phyloP scores from a whole-genome alignment of 2,797 vertebrate species.

The Melanotaenia parkinsoni region DNA sequence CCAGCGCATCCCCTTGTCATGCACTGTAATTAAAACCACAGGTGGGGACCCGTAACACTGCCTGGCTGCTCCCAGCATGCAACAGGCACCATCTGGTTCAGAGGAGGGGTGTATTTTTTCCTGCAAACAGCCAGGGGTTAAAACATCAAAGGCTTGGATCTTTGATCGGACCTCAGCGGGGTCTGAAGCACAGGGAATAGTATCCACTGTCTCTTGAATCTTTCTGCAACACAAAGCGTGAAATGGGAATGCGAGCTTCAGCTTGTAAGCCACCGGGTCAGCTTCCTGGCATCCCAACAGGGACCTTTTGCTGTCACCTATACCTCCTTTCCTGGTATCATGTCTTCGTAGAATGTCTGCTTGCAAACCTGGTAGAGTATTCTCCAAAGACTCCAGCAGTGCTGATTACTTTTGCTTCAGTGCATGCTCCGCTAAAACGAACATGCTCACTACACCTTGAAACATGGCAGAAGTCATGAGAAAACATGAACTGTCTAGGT shows the following conservation, averaged over 20 bases:
- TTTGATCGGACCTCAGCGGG: slow-evolving; percentile 80
- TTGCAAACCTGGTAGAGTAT: slow-evolving; percentile 55
- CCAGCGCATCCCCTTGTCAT: slow-evolving; percentile 72
- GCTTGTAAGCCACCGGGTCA: slow-evolving; percentile 63
- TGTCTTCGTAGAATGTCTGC: slow-evolving; percentile 58
- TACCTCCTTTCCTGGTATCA: slow-evolving; percentile 39
- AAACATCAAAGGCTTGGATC: slow-evolving; percentile 82
- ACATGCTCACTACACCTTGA: slow-evolving; percentile 71
- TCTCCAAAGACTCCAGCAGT: slow-evolving; percentile 64
- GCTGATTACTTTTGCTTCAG: slow-evolving; percentile 66
- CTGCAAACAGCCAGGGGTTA: slow-evolving; percentile 80
- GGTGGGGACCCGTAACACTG: slow-evolving; percentile 80
- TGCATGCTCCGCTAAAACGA: slow-evolving; percentile 58
- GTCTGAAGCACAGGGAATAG: slow-evolving; percentile 66
- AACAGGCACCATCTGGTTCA: slow-evolving; percentile 85
- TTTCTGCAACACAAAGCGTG: slow-evolving; percentile 82
- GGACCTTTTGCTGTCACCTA: slow-evolving; percentile 51
- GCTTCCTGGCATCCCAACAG: slow-evolving; percentile 51
- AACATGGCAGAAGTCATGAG: slow-evolving; percentile 63
- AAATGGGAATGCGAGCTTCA: slow-evolving; percentile 70
- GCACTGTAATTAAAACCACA: slow-evolving; percentile 86
- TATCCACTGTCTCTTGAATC: slow-evolving; percentile 75
- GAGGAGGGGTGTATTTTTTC: slow-evolving; percentile 70
- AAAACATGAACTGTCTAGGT: slow-evolving; percentile 49
- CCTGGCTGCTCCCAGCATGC: slow-evolving; percentile 80